Evolutionary conservation across 2,888 invertebrate genomes (phyloP), one percentile per base, ranked within the genome.

Genomic region (Malthinus seriepunctatus): DNA sequence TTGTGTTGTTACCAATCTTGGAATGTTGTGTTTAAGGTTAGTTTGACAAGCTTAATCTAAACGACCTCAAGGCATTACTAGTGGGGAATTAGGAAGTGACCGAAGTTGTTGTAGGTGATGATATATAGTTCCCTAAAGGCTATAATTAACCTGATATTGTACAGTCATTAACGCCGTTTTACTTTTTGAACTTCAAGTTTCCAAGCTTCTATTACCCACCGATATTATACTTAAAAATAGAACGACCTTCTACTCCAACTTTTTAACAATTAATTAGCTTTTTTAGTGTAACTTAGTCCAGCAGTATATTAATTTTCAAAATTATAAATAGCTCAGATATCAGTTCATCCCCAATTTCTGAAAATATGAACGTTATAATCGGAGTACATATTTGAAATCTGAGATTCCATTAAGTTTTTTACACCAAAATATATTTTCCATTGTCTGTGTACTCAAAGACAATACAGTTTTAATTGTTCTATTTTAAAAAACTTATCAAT

Each of bases 61-160:
- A 60, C 53, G 63, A 62, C 65, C 64, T 64, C 63, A 62, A 62
- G 64, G 59, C 39, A 60, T 60, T 48, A 54, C 57, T 60, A 12
- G 60, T 60, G 61, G 60, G 62, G 68, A 61, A 67, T 60, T 66
- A 66, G 65, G 67, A 68, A 68, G 60, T 66, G 59, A 63, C 64
- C 65, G 65, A 49, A 58, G 51, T 61, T 62, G 67, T 66, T 64
- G 63, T 64, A 65, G 64, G 70, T 66, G 66, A 69, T 70, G 68
- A 70, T 70, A 63, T 68, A 69, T 69, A 58, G 65, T 53, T 51
- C 68, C 68, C 67, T 64, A 62, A 65, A 63, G 69, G 67, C 68
- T 53, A 60, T 70, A 69, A 69, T 70, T 70, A 70, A 68, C 69
- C 66, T 65, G 66, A 56, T 68, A 66, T 67, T 65, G 65, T 63